Evolutionary conservation across 2,113 vertebrate genomes (phyloP).

Genomic region (Lates calcarifer): DNA sequence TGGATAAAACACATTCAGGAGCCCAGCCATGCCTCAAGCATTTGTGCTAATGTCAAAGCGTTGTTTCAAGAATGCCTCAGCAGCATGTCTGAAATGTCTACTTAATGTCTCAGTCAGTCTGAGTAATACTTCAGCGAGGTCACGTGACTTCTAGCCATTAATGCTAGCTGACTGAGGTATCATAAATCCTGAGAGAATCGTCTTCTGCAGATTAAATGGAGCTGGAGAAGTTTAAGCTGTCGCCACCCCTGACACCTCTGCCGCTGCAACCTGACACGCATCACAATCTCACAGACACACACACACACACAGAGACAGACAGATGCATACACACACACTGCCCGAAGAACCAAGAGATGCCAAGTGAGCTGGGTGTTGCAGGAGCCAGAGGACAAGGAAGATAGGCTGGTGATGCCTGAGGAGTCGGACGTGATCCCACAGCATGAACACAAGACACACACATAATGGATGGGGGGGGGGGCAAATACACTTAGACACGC

Average conservation of each 20-base stretch:
- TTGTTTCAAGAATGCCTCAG: slow-evolving; percentile 54
- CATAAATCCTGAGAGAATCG: slow-evolving; percentile 68
- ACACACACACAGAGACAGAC: slow-evolving; percentile 22
- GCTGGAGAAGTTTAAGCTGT: slow-evolving; percentile 69
- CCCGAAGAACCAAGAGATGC: slow-evolving; percentile 42
- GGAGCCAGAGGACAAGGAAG: slow-evolving; percentile 34
- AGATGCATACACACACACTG: slow-evolving; percentile 1
- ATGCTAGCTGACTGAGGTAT: slow-evolving; percentile 54
- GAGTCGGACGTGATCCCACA: slow-evolving; percentile 37
- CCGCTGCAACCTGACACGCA: background rate
- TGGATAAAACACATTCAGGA: slow-evolving; percentile 30
- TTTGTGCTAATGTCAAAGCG: slow-evolving; percentile 55
- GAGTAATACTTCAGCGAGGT: slow-evolving; percentile 58
- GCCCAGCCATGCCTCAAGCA: slow-evolving; percentile 29
- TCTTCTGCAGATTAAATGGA: slow-evolving; percentile 72
- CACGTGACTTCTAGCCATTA: slow-evolving; percentile 63
- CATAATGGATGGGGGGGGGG: slow-evolving; percentile 19
- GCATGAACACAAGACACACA: slow-evolving; percentile 18
- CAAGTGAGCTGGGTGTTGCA: slow-evolving; percentile 47
- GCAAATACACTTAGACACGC: slow-evolving; percentile 69
- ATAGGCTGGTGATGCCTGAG: slow-evolving; percentile 37
- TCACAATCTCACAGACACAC: background rate
- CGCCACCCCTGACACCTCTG: slow-evolving; percentile 46
- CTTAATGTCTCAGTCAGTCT: slow-evolving; percentile 63
- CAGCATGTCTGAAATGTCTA: slow-evolving; percentile 51